These are phyloP conservation scores for Choloepus didactylus DNA, from an alignment of 2,797 vertebrate genomes.

Conservation along the genomic window DNA sequence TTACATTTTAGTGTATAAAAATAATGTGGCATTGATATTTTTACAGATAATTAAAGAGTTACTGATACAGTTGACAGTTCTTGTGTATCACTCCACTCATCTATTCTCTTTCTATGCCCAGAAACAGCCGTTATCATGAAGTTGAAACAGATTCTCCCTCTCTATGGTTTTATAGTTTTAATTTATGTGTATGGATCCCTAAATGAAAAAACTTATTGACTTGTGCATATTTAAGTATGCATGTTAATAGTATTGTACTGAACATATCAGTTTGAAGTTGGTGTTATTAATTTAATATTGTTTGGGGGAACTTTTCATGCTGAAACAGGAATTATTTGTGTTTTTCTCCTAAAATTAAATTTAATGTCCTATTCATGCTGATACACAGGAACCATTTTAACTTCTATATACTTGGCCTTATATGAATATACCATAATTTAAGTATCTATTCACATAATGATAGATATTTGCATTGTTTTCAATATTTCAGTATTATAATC, in stretches of 20 bases:
- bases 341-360: not conserved
- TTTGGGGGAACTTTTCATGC: not conserved
- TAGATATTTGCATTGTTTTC: too few relatives aligned
- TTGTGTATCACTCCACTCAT: not conserved
- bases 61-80: not conserved
- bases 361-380: not conserved
- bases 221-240: not conserved
- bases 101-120: not conserved
- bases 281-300: not conserved
- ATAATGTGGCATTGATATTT: not conserved
- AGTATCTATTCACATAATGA: too few relatives aligned
- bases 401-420: not conserved
- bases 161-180: not conserved
- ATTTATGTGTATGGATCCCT: not conserved
- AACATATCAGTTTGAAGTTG: not conserved
- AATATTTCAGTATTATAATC: too few relatives aligned
- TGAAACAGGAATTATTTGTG: not conserved
- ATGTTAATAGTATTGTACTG: not conserved
- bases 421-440: too few relatives aligned
- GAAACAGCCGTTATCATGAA: not conserved
- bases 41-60: not conserved
- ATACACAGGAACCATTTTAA: not conserved
- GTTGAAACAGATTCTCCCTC: not conserved
- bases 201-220: not conserved
- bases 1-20: not conserved